phyloP scores from a whole-genome alignment of 2,113 vertebrate species.

The Dunckerocampus dactyliophorus region DNA sequence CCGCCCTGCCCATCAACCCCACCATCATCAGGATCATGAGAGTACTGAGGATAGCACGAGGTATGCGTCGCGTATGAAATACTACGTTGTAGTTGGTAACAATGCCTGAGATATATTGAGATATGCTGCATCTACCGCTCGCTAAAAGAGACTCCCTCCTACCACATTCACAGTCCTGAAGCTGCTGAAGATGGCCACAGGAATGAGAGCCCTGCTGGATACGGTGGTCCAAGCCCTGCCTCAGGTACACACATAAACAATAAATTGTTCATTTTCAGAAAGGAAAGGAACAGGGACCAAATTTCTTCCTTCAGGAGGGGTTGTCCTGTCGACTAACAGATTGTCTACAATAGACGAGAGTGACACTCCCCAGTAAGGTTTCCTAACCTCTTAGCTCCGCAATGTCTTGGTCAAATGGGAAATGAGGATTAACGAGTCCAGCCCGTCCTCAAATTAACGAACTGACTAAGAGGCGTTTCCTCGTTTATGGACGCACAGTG shows the following conservation, averaged over 20 bases:
- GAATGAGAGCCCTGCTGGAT: constrained; percentile 94
- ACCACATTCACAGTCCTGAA: constrained; percentile 80
- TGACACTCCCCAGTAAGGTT: too few species aligned
- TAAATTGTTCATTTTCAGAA: neutral
- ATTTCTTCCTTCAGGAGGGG: too few species aligned
- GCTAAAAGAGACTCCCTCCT: neutral
- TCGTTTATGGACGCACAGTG: neutral
- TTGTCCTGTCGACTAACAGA: too few species aligned
- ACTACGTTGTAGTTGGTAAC: neutral
- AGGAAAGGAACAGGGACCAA: too few species aligned
- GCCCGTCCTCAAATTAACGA: neutral
- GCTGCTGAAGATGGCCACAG: constrained; percentile 95
- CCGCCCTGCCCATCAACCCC: constrained; percentile 94
- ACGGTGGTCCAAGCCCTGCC: constrained; percentile 92
- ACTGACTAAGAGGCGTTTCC: too few species aligned
- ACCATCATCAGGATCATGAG: constrained; percentile 98
- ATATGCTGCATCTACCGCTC: neutral
- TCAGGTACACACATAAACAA: constrained; percentile 49
- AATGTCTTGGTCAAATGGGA: too few species aligned
- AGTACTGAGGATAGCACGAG: constrained; percentile 90
- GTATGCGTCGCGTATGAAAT: constrained; percentile 55
- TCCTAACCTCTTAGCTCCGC: too few species aligned
- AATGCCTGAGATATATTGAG: neutral
- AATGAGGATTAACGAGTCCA: constrained; percentile 13
- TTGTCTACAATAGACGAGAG: too few species aligned